Percentiles rank a stretch among this genome's conserved stretches.
These are phyloP conservation scores for Cassiopea xamachana DNA, from an alignment of 30 jellyfish, hydroid and myxozoan genomes.

Conservation along the genomic window DNA sequence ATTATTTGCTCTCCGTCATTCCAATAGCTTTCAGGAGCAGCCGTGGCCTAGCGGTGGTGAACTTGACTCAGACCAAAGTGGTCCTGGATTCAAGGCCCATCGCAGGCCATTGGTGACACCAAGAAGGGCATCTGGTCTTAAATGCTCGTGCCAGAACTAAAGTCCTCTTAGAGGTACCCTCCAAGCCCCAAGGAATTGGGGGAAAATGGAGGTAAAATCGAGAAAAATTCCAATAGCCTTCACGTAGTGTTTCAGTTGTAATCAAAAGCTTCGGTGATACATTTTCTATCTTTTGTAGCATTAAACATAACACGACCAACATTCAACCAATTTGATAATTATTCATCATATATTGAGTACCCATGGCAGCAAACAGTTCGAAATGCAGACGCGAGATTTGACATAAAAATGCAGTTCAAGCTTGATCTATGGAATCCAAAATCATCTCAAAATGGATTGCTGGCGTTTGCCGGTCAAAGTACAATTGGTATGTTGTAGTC, in stretches of 20 bases:
- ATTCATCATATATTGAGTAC: conserved; percentile 82
- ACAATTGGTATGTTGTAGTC: conserved; percentile 68
- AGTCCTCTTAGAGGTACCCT: too few relatives aligned
- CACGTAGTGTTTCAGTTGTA: background rate
- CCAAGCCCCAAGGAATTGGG: too few relatives aligned
- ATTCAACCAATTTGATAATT: conserved; percentile 57
- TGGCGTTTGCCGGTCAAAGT: conserved; percentile 85
- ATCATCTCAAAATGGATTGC: conserved; percentile 49
- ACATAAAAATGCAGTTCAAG: conserved; percentile 78
- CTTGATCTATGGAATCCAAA: conserved; percentile 28
- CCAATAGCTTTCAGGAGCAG: too few relatives aligned
- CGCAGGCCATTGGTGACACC: too few relatives aligned
- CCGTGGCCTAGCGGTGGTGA: too few relatives aligned
- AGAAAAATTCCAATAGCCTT: too few relatives aligned
- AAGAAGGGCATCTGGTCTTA: too few relatives aligned
- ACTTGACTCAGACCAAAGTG: too few relatives aligned
- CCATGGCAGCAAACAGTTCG: conserved; percentile 76
- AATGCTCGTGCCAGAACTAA: too few relatives aligned
- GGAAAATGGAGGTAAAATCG: too few relatives aligned
- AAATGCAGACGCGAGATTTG: conserved; percentile 78
- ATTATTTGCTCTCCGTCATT: too few relatives aligned
- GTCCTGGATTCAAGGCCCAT: too few relatives aligned
- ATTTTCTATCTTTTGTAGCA: conserved; percentile 7
- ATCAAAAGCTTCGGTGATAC: background rate
- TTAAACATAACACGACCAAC: conserved; percentile 68